Evolutionary conservation across 2,888 invertebrate genomes (phyloP), one percentile per base, ranked within the genome.

Genomic region (Melanostoma mellinum): DNA sequence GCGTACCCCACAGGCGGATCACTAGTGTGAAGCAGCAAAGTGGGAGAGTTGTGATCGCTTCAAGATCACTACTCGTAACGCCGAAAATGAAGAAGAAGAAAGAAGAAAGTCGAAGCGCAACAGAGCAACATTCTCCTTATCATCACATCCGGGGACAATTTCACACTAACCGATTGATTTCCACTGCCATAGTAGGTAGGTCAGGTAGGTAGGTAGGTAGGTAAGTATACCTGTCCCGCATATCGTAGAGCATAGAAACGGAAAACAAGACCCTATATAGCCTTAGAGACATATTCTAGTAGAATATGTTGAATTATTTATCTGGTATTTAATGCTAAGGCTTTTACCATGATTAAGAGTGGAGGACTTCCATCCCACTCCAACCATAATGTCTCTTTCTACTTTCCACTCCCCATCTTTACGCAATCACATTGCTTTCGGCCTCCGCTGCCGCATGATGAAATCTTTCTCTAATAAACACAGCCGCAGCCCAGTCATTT

Each of bases 81-180:
- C n/a, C n/a, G n/a, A n/a, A n/a, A n/a, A n/a, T n/a, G n/a, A n/a
- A n/a, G n/a, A n/a, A n/a, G n/a, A n/a, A n/a, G n/a, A n/a, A n/a
- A n/a, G n/a, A n/a, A n/a, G n/a, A n/a, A n/a, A n/a, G 60, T 74
- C 79, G 74, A 75, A 61, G 75, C 79, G 67, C 74, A 79, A 71
- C 71, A 79, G 52, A 67, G 73, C 67, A 55, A 71, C 61, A 32
- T 56, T 20, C 20, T 20, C 67, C 74, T 52, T 20, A 20, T 52
- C 20, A 48, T 35, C 63, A 68, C 56, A 52, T 77, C 77, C 69
- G 38, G 61, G 10, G 58, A 78, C 69, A 75, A 84, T 79, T 84
- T 84, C 79, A 79, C 84, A 84, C 79, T 75, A 60, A 67, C 60
- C 84, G 84, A 84, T 84, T 84, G 84, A 84, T 79, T 84, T 75